Base-by-base conservation (phyloP, 2,888 invertebrate genomes). In the Drosophila siamana region DNA sequence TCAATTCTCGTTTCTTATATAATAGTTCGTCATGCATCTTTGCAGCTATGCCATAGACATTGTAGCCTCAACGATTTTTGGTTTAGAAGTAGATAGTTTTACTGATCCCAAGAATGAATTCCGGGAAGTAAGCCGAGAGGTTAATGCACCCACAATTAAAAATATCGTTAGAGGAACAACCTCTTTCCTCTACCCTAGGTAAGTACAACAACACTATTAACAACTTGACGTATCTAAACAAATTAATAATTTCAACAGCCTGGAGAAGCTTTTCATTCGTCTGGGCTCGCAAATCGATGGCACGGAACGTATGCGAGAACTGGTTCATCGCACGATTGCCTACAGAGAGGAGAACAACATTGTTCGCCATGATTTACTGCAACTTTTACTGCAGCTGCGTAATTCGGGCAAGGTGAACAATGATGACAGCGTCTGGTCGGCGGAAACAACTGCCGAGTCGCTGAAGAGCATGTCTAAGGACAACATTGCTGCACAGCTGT, bases 61-160 rank as follows among this genome's bases (percentile, higher is more conserved):
- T 11, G 92, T 93, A 48, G 92, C 92, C 3, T 91, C 92, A 0
- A 92, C 92, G n/a, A 92, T 93, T 16, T 93, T 93, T 76, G 93
- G 93, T 1, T 69, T 93, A 16, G 91, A 93, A n/a, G 86, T 92
- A 1, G 89, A 93, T 56, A 91, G 92, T 26, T 91, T 93, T 41
- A 78, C 88, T 19, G 78, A 93, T 41, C 91, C 90, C 2, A 76
- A 91, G 8, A 92, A 93, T 64, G 91, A 91, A 24, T 89, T 92
- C 56, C 71, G 78, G 7, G 60, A 55, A 0, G 65, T 91, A 3
- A 89, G 86, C n/a, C 66, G 54, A 2, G 62, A 61, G 26, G 8
- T 88, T 0, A 88, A 68, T 22, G 19, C 36, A 1, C 19, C 44
- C 26, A 46, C 55, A 6, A 9, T 19, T 3, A 54, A 65, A n/a